phyloP scores from a whole-genome alignment of 2,888 invertebrate genomes.

The Drosophila koepferae region DNA sequence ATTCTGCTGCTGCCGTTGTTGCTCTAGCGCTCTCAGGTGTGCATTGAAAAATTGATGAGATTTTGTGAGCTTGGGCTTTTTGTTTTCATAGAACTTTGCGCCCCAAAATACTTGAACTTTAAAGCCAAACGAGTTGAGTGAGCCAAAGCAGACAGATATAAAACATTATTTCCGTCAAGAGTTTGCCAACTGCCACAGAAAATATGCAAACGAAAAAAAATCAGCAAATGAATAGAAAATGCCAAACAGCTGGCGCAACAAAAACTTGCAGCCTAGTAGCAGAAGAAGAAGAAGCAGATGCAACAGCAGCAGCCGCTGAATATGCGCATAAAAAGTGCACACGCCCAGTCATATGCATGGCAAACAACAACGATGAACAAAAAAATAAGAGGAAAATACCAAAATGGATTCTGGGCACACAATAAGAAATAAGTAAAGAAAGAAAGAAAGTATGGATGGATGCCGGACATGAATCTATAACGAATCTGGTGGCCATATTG shows the following conservation, averaged over 20 bases:
- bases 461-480: conserved; percentile 69
- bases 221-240: conserved; percentile 8
- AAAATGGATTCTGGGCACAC: not conserved
- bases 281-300: not conserved
- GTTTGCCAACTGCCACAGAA: conserved; percentile 24
- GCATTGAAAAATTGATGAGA: conserved; percentile 75
- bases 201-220: not conserved
- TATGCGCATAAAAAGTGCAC: conserved; percentile 7
- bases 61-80: conserved; percentile 51
- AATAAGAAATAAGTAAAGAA: not conserved
- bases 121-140: conserved; percentile 44
- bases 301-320: conserved; percentile 7
- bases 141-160: conserved; percentile 26
- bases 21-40: conserved; percentile 55
- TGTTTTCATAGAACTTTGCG: conserved; percentile 29
- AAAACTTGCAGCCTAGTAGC: conserved; percentile 13
- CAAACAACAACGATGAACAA: not conserved
- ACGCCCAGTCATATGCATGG: conserved; percentile 46
- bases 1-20: conserved; percentile 5
- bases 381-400: not conserved
- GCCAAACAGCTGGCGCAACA: conserved; percentile 33
- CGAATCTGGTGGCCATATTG: conserved; percentile 64
- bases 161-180: conserved; percentile 36
- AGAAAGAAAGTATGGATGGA: not conserved
- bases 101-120: conserved; percentile 62